Percentiles rank a stretch among this genome's conserved stretches.
These are phyloP conservation scores for Odocoileus hemionus DNA, from an alignment of 2,113 vertebrate species.

Conservation along the genomic window DNA sequence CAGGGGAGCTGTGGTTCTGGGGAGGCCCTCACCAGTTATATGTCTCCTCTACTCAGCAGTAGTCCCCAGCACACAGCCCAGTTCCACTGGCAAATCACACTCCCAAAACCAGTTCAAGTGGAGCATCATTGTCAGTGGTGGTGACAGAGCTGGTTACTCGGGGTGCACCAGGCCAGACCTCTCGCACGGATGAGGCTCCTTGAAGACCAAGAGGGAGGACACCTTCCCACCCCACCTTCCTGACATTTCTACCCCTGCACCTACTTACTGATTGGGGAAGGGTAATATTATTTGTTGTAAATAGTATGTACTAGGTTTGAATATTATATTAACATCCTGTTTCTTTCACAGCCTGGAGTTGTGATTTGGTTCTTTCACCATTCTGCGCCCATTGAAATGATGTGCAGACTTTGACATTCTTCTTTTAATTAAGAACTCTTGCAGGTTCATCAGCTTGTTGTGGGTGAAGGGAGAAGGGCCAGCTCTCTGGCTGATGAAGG, in stretches of 20 bases:
- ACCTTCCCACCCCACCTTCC: not conserved
- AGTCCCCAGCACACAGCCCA: not conserved
- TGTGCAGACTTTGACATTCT: not conserved
- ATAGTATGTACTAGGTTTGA: conserved; percentile 71
- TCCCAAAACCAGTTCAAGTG: not conserved
- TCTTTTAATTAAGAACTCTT: not conserved
- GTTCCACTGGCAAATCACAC: not conserved
- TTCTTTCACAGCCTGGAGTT: not conserved
- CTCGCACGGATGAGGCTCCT: conserved; percentile 83
- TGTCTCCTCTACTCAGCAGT: not conserved
- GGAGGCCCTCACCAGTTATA: not conserved
- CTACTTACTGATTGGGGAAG: conserved; percentile 38
- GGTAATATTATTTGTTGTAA: conserved; percentile 80
- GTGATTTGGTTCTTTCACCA: not conserved
- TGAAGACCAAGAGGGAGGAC: conserved; percentile 91
- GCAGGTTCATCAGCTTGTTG: not conserved
- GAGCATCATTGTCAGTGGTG: not conserved
- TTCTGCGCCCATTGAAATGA: not conserved
- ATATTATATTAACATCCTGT: conserved; percentile 74
- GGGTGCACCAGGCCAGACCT: not conserved
- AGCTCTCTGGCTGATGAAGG: not conserved
- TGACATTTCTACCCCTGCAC: not conserved
- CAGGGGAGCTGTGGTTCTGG: not conserved
- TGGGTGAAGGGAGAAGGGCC: not conserved
- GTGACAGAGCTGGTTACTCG: not conserved